Conservation (phyloP, 2,113 vertebrate genomes). For the Platysteira castanea region DNA sequence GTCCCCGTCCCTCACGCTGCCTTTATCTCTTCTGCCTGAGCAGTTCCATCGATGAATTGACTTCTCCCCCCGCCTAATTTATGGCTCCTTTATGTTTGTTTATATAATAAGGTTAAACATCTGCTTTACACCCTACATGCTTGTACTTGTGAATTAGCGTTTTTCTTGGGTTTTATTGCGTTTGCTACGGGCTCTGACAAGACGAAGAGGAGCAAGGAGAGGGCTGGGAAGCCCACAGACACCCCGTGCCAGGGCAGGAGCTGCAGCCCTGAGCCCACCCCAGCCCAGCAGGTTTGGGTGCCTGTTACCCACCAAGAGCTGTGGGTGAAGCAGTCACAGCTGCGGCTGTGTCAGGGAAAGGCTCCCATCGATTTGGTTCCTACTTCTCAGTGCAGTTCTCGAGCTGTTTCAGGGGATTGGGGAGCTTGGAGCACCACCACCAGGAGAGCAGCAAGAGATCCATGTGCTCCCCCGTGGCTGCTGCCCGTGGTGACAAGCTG, state of each 20-base stretch:
- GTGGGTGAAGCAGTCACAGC: background rate
- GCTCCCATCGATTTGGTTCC: background rate
- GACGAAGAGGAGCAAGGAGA: background rate
- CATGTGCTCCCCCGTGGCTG: rapidly evolving
- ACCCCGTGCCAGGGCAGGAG: rapidly evolving
- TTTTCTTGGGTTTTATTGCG: background rate
- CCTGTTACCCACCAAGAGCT: background rate
- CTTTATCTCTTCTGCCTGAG: conserved; percentile 29
- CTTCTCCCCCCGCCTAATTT: background rate
- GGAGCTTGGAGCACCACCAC: background rate
- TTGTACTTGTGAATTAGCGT: background rate
- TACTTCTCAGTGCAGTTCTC: background rate
- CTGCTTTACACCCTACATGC: background rate
- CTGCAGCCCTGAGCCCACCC: background rate
- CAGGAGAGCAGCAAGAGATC: background rate
- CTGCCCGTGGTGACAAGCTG: background rate
- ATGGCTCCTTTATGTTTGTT: conserved; percentile 39
- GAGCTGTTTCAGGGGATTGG: background rate
- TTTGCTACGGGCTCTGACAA: background rate
- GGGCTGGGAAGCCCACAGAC: background rate
- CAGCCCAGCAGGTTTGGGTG: background rate
- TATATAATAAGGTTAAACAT: conserved; percentile 34
- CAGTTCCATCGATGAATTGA: conserved; percentile 24
- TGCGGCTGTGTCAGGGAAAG: background rate
- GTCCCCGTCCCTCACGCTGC: background rate